A percentile compares a stretch with the other conserved stretches of the same genome.
Conservation (phyloP, 2,113 vertebrate species). For the Aviceda subcristata region DNA sequence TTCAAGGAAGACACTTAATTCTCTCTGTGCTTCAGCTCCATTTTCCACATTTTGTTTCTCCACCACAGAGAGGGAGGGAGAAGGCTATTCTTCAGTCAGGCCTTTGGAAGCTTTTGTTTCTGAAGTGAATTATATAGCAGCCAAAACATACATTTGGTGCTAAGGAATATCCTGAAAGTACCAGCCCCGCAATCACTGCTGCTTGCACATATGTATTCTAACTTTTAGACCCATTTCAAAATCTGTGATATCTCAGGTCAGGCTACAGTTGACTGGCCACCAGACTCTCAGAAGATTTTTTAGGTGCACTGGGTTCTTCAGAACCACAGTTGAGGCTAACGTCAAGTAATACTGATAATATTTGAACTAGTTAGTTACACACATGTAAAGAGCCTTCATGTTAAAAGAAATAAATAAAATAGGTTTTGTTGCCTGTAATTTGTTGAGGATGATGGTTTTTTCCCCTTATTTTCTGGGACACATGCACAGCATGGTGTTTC, state of each 20-base stretch:
- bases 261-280: neutral
- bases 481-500: neutral
- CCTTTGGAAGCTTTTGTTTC: neutral
- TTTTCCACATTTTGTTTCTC: neutral
- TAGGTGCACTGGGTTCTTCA: neutral
- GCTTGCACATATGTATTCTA: neutral
- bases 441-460: accelerated
- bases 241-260: neutral
- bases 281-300: neutral
- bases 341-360: neutral
- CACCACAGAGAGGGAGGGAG: neutral
- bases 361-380: neutral
- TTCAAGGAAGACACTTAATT: neutral
- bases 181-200: neutral
- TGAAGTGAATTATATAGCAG: neutral
- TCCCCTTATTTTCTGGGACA: neutral
- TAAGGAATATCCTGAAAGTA: neutral
- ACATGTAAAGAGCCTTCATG: neutral
- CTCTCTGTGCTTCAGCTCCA: neutral
- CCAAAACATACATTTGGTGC: neutral
- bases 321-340: neutral
- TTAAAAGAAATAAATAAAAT: neutral
- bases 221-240: neutral
- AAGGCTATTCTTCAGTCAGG: neutral
- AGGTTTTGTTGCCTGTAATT: neutral